Evolutionary conservation across 2,888 invertebrate genomes (phyloP), one percentile per base, ranked within the genome.

Genomic region (Drosophila lacicola): DNA sequence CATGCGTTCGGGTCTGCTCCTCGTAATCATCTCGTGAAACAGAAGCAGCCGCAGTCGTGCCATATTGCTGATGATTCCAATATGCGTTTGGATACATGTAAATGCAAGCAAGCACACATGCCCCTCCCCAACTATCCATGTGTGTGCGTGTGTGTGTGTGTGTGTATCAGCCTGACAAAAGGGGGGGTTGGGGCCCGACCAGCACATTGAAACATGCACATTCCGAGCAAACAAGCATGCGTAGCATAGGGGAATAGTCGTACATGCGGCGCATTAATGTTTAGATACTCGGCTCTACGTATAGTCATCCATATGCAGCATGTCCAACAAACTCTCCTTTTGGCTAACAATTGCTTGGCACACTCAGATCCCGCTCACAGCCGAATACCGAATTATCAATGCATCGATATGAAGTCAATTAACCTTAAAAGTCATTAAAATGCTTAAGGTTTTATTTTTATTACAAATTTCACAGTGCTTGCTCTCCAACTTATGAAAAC

Each of bases 21-120:
- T 29, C 53, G 46, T 56, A 74, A 57, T 69, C 69, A 63, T 61
- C 64, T 67, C 42, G 65, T 33, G 62, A 61, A 70, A 66, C 74
- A 74, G 62, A 63, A 70, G 61, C 67, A 58, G 34, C 50, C 45
- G 44, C 37, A 60, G 61, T 72, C 69, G 68, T 76, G 76, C 76
- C 65, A 71, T 73, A 78, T 78, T 67, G 79, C 65, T 50, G 60
- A 33, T 80, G 61, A 80, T 72, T 80, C 51, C 50, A 68, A 68
- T 68, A 72, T 77, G 66, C 60, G 61, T 57, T 71, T 44, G 42
- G 29, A 44, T 62, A 39, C 61, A 72, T 67, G 50, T 63, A 60
- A 64, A 69, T 73, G 39, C 46, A 53, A 21, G 51, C 56, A 33
- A 34, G 58, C 60, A 39, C 41, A 51, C 19, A 11, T 29, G 19